Evolutionary conservation across 2,888 invertebrate species (phyloP), one percentile per base, ranked within the genome.

Genomic region (Petrolisthes cinctipes): DNA sequence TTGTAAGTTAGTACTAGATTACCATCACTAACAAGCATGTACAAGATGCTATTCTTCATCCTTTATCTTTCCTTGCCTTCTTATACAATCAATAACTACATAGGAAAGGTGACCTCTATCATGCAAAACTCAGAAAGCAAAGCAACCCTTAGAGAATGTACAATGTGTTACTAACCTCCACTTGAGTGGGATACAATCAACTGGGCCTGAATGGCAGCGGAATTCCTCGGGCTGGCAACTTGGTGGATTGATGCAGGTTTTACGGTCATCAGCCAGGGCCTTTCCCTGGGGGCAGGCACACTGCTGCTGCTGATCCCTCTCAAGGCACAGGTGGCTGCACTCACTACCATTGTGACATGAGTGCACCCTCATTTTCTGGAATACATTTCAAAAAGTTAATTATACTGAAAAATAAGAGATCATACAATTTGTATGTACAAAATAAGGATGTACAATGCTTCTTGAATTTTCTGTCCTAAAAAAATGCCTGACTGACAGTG

Each of bases 181-280:
- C 51, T 89, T 87, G 53, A 88, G 73, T 17, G 89, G 89, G 20
- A 89, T 89, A 71, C 89, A 89, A 83, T 81, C 86, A 20, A 85
- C 88, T 7, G 88, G 83, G 20, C 91, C 91, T 4, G 90, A 91
- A 51, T 91, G 94, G 92, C 96, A 96, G 0, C 95, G 95, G 92
- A 96, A 96, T 92, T 95, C 95, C 91, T 95, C 95, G 1, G 94
- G 94, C 0, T 95, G 95, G 92, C 97, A 97, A 78, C 95, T 95
- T 0, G 95, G 95, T 17, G 95, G 93, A 0, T 95, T 94, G 14
- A 95, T 94, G 92, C 97, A 97, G 9, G 95, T 95, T 90, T 94
- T 93, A 86, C 94, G 94, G 91, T 95, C 95, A 17, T 86, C 80
- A 17, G 87, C 89, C 4, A 90, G 86, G 1, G 85, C 73, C 61